These are phyloP conservation scores for Magallana gigas DNA, from an alignment of 1,140 invertebrate species.

Conservation along the genomic window DNA sequence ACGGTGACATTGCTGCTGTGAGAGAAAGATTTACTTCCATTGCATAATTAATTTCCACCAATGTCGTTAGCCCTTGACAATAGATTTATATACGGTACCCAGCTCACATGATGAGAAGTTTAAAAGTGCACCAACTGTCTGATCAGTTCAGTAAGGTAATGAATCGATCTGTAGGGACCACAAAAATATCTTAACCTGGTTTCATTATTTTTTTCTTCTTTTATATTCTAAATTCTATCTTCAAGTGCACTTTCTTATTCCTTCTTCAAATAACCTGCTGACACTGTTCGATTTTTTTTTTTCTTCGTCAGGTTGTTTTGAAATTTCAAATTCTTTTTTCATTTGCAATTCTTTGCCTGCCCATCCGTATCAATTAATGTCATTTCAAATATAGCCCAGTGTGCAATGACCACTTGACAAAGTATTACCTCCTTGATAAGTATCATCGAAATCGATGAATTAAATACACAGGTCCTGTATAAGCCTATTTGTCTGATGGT, in stretches of 20 bases:
- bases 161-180: neutral
- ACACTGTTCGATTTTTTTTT: neutral
- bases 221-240: neutral
- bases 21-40: neutral
- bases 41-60: slow-evolving; percentile 15
- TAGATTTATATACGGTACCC: neutral
- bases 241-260: neutral
- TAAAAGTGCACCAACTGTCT: neutral
- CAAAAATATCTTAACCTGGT: neutral
- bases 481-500: slow-evolving; percentile 10
- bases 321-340: too few relatives aligned
- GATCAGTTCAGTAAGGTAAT: neutral
- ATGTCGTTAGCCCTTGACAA: neutral
- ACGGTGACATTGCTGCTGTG: neutral
- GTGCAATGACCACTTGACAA: slow-evolving; percentile 21
- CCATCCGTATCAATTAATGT: neutral
- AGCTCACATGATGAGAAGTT: neutral
- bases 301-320: too few relatives aligned
- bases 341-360: too few relatives aligned
- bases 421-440: slow-evolving; percentile 27
- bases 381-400: slow-evolving; percentile 1
- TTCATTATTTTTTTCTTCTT: neutral
- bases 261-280: neutral
- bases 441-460: slow-evolving; percentile 34
- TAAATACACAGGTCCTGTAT: slow-evolving; percentile 21